Base-by-base conservation (phyloP, 2,888 invertebrate genomes). In the Lochmaea crataegi region DNA sequence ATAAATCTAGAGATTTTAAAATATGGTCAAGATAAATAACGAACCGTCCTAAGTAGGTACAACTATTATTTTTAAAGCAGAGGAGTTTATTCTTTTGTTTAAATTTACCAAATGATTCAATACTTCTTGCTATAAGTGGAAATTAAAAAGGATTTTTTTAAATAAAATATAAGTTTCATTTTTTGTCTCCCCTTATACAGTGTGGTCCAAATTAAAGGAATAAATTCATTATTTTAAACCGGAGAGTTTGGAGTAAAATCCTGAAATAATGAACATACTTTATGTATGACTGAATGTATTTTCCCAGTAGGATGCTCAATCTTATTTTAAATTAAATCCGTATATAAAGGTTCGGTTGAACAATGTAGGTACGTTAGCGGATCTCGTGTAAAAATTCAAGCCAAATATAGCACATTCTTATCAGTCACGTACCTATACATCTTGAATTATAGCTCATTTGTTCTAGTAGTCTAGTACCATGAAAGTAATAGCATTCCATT, bases 21-120 rank as follows among this genome's bases (percentile, higher is more conserved):
- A 57, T 57, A 57, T 57, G 57, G 57, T 57, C 57, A 57, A 26
- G 26, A 57, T 26, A 57, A 57, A 26, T 57, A 57, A 57, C 14
- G 14, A 5, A 2, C 18, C 12, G 0, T 48, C 57, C 57, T 14
- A 57, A 26, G 22, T 56, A n/a, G n/a, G n/a, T 6, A 11, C n/a
- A 26, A 14, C 12, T 18, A 57, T 57, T 57, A 57, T 57, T 22
- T 18, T 14, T 57, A 0, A 26, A 0, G 57, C 22, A 57, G 57
- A 57, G 57, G 26, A 11, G 57, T 26, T 57, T 6, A 48, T 48
- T n/a, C 14, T n/a, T 12, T 26, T 57, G 57, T 26, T 57, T 57
- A 57, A 26, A 26, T 26, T 14, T 1, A 57, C 22, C 11, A 22
- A 26, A 26, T 57, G 57, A 57, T 57, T 57, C 65, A 61, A 71